Conservation (phyloP, 2,797 vertebrate genomes). For the Delichon dasypus region DNA sequence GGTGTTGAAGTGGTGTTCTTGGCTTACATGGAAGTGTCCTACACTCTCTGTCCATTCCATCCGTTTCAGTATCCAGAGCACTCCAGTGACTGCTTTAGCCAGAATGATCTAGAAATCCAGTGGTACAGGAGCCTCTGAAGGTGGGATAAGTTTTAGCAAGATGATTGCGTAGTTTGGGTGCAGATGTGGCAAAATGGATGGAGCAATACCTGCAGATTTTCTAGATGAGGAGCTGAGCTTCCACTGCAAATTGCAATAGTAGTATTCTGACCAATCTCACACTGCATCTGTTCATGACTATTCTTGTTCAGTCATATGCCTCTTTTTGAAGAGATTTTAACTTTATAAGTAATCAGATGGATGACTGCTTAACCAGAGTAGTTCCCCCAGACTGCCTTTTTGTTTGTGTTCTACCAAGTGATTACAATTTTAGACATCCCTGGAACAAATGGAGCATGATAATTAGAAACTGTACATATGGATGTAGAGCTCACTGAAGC, state of each 20-base stretch:
- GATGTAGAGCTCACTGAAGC: background rate
- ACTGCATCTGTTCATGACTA: background rate
- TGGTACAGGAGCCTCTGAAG: background rate
- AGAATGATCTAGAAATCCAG: background rate
- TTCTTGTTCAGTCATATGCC: background rate
- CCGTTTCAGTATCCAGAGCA: background rate
- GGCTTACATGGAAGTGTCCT: background rate
- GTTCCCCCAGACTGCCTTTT: background rate
- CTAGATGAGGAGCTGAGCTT: background rate
- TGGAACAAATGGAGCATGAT: background rate
- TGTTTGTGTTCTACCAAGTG: background rate
- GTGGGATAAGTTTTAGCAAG: background rate
- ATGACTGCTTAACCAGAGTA: background rate
- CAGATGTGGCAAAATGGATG: background rate
- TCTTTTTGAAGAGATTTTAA: background rate
- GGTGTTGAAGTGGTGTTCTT: background rate
- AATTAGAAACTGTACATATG: background rate
- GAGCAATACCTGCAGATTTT: background rate
- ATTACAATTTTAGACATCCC: background rate
- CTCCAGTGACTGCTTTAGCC: background rate
- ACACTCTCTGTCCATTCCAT: background rate
- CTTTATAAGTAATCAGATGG: background rate
- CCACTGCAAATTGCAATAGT: background rate
- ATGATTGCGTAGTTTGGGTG: background rate
- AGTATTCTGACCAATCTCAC: background rate